Conservation (phyloP, 2,113 vertebrate genomes). For the Thunnus maccoyii region DNA sequence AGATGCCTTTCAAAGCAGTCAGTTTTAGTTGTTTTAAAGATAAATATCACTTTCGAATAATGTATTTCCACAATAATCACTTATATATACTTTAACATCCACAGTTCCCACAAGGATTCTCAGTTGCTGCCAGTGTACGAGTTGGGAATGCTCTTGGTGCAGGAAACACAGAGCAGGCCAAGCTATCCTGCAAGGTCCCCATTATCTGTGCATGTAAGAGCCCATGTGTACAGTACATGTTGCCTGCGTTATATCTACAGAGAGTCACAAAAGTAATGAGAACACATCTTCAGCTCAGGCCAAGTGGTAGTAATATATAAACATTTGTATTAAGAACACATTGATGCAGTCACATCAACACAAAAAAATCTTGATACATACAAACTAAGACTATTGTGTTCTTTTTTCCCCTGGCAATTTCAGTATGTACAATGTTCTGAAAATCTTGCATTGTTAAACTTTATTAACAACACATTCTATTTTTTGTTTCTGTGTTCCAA, state of each 20-base stretch:
- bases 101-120: constrained; percentile 89
- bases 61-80: no score
- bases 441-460: not conserved
- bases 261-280: no score
- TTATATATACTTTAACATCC: not conserved
- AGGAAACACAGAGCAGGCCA: constrained; percentile 86
- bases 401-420: not conserved
- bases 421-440: not conserved
- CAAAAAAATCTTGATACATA: no score
- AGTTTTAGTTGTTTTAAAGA: no score
- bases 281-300: no score
- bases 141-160: constrained; percentile 92
- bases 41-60: no score
- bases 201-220: constrained; percentile 86
- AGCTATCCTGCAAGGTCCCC: constrained; percentile 81
- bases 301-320: no score
- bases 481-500: constrained; percentile 34
- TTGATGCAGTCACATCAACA: no score
- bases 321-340: no score
- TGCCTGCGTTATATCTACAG: not conserved
- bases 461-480: not conserved
- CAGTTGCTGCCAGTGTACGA: constrained; percentile 87
- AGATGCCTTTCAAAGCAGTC: no score
- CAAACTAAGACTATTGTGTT: no score
- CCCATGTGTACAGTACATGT: not conserved